These are phyloP conservation scores for Frankliniella fusca DNA, from an alignment of 2,888 invertebrate genomes.

Conservation along the genomic window DNA sequence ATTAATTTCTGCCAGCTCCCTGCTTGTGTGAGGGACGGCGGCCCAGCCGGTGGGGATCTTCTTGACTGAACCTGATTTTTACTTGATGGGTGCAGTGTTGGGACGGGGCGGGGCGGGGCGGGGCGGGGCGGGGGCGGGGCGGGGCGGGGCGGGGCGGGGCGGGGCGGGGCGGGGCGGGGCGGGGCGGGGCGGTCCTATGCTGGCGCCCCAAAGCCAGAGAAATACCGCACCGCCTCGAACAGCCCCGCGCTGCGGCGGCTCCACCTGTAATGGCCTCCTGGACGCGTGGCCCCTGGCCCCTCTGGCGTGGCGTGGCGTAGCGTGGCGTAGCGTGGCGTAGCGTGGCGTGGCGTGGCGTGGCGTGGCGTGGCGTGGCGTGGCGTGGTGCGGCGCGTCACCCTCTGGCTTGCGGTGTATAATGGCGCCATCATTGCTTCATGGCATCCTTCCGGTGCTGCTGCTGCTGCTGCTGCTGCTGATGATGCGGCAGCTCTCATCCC, in stretches of 20 bases:
- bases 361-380: no score
- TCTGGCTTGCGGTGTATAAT: no score
- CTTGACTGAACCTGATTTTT: no score
- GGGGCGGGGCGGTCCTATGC: no score
- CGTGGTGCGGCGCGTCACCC: no score
- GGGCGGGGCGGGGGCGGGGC: not conserved
- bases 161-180: not conserved
- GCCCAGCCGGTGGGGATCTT: no score
- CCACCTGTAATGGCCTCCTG: no score
- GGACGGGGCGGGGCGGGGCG: not conserved
- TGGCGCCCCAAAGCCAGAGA: not conserved
- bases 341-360: not conserved
- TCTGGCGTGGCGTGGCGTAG: not conserved
- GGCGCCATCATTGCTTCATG: no score
- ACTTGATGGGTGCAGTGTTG: not conserved
- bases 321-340: not conserved
- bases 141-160: not conserved
- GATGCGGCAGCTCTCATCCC: no score
- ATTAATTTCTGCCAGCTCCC: conserved; percentile 1
- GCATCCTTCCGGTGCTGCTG: no score
- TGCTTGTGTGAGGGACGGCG: not conserved
- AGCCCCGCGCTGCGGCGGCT: not conserved
- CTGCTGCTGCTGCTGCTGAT: no score
- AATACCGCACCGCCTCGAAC: not conserved
- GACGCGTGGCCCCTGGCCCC: not conserved